Percentiles rank a stretch among this genome's conserved stretches.
These are phyloP conservation scores for Felis chaus DNA, from an alignment of 2,113 vertebrate species.

Conservation along the genomic window DNA sequence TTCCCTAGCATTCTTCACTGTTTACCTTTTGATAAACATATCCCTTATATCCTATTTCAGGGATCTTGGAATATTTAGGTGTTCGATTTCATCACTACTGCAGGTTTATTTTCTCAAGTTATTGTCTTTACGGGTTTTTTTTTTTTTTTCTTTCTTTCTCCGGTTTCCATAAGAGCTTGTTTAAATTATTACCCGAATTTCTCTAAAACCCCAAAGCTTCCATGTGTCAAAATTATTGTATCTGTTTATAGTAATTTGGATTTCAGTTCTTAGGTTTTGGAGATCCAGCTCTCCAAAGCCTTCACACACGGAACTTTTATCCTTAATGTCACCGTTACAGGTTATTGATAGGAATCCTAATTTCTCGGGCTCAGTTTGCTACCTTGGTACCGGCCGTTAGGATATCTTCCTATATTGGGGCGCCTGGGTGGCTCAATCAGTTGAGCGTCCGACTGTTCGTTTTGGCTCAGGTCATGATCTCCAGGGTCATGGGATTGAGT, in stretches of 20 bases:
- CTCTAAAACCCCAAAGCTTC: slow-evolving; percentile 48
- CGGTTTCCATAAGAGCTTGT: slow-evolving; percentile 69
- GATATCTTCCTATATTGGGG: background rate
- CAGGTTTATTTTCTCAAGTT: slow-evolving; percentile 84
- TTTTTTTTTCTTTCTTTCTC: slow-evolving; percentile 77
- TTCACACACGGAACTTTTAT: slow-evolving; percentile 26
- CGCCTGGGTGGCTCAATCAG: no score
- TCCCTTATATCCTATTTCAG: slow-evolving; percentile 74
- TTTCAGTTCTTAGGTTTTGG: slow-evolving; percentile 72
- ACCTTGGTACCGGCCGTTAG: slow-evolving; percentile 58
- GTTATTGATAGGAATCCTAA: slow-evolving; percentile 51
- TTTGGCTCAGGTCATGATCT: no score
- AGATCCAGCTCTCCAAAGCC: slow-evolving; percentile 19
- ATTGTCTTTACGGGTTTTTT: slow-evolving; percentile 57
- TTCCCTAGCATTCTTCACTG: slow-evolving; percentile 83
- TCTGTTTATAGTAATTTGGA: slow-evolving; percentile 77
- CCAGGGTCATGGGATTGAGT: no score
- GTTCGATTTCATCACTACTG: slow-evolving; percentile 83
- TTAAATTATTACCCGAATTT: slow-evolving; percentile 82
- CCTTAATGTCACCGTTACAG: slow-evolving; percentile 70
- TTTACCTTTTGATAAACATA: slow-evolving; percentile 66
- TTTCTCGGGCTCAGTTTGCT: slow-evolving; percentile 62
- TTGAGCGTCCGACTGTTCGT: no score
- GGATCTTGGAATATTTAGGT: slow-evolving; percentile 76
- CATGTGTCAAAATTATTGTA: slow-evolving; percentile 29